Conservation (phyloP, 1,140 invertebrate species). For the Lutraria rhynchaena region DNA sequence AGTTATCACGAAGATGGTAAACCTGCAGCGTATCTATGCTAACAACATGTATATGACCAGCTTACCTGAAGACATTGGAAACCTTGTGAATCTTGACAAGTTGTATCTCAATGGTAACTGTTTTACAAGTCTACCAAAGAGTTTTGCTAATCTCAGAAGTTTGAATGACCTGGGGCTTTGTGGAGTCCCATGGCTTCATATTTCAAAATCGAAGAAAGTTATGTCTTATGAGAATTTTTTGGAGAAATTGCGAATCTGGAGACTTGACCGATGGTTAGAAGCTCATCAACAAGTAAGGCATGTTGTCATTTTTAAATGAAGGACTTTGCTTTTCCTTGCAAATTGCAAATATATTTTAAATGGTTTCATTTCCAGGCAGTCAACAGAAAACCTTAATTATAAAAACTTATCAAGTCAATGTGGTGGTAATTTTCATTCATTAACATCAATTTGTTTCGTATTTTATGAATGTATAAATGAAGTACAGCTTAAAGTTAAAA, state of each 20-base stretch:
- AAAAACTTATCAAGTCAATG: no score
- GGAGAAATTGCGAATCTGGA: conserved; percentile 60
- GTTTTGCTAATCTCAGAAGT: conserved; percentile 66
- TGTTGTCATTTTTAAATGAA: no score
- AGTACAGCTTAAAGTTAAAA: no score
- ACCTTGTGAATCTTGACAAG: conserved; percentile 63
- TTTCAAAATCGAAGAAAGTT: conserved; percentile 64
- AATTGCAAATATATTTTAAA: no score
- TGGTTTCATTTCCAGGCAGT: no score
- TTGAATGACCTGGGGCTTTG: conserved; percentile 70
- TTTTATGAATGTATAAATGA: no score
- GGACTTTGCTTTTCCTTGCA: no score
- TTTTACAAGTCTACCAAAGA: conserved; percentile 64
- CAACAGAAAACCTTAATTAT: no score
- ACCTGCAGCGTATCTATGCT: conserved; percentile 65
- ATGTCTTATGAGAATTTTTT: conserved; percentile 71
- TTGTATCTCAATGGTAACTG: conserved; percentile 68
- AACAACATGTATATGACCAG: conserved; percentile 61
- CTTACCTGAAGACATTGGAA: conserved; percentile 68
- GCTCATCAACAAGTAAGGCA: conserved; percentile 57
- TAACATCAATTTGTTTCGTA: no score
- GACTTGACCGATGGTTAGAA: conserved; percentile 65
- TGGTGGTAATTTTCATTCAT: no score
- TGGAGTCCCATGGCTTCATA: conserved; percentile 65
- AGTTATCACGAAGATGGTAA: conserved; percentile 61